phyloP scores from a whole-genome alignment of 1,140 invertebrate genomes.

The Apocrypta bakeri region DNA sequence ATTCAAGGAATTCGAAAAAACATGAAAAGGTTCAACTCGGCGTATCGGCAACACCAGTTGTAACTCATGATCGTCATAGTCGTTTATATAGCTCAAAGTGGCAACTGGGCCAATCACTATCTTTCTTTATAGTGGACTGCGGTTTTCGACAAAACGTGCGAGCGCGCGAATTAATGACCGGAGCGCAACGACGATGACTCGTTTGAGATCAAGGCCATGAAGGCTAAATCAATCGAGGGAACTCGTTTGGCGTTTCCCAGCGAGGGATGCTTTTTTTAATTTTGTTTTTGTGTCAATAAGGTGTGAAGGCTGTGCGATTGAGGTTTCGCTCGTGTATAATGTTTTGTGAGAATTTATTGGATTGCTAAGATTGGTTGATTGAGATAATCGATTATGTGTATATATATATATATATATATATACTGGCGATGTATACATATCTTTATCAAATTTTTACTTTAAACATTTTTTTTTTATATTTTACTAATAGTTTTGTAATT shows the following conservation, averaged over 20 bases:
- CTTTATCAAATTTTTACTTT: too few relatives aligned
- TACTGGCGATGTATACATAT: too few relatives aligned
- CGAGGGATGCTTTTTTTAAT: neutral
- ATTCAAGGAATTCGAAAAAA: neutral
- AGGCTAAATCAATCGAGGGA: slow-evolving; percentile 31
- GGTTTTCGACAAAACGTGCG: slow-evolving; percentile 31
- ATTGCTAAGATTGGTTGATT: too few relatives aligned
- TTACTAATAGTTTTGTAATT: too few relatives aligned
- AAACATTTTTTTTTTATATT: too few relatives aligned
- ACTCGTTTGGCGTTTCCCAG: neutral
- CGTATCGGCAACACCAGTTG: neutral
- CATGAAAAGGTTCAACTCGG: neutral
- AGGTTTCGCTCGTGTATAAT: neutral
- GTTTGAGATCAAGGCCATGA: slow-evolving; percentile 34
- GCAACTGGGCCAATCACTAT: slow-evolving; percentile 14
- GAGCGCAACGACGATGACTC: neutral
- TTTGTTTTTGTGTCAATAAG: neutral
- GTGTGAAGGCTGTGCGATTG: neutral
- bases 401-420: too few relatives aligned
- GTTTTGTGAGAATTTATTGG: neutral
- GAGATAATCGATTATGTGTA: too few relatives aligned
- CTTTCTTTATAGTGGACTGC: neutral
- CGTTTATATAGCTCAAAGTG: too few relatives aligned
- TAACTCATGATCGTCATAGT: neutral
- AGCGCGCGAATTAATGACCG: slow-evolving; percentile 40